Evolutionary conservation across 2,888 invertebrate genomes (phyloP).

Genomic region (Ophion costatus): DNA sequence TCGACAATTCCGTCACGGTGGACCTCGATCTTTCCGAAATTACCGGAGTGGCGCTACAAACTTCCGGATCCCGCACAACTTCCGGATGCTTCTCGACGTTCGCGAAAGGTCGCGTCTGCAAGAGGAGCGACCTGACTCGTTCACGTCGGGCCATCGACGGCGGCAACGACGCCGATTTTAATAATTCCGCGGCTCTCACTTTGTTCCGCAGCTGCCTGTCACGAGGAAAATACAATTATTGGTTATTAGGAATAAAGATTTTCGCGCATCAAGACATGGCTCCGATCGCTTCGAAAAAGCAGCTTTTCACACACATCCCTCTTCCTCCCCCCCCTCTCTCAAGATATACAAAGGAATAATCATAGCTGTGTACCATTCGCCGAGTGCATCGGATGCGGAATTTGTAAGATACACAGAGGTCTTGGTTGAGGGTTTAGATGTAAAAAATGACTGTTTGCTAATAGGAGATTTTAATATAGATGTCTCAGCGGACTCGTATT

Average conservation of each 20-base stretch:
- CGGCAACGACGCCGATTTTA: conserved; percentile 87
- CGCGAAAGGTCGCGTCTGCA: conserved; percentile 66
- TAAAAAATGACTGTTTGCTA: too few relatives aligned
- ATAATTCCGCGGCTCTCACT: conserved; percentile 89
- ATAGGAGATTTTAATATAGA: too few relatives aligned
- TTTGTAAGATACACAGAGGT: too few relatives aligned
- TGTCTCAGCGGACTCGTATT: too few relatives aligned
- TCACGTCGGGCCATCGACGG: conserved; percentile 89
- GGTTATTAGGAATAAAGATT: not conserved
- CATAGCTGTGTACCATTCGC: too few relatives aligned
- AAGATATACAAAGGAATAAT: too few relatives aligned
- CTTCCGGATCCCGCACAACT: conserved; percentile 49
- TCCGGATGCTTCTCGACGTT: conserved; percentile 61
- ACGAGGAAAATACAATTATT: not conserved
- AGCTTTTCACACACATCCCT: too few relatives aligned
- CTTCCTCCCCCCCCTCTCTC: too few relatives aligned
- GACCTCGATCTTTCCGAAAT: conserved; percentile 79
- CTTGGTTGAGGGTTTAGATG: too few relatives aligned
- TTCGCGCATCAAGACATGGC: not conserved
- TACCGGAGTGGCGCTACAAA: conserved; percentile 71
- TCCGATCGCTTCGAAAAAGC: too few relatives aligned
- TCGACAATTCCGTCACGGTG: conserved; percentile 72
- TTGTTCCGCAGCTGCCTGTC: conserved; percentile 85
- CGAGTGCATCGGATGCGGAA: too few relatives aligned
- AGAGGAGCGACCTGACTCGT: conserved; percentile 74